Evolutionary conservation across 2,888 invertebrate species (phyloP), one percentile per base, ranked within the genome.

Genomic region (Morpho deidamia): DNA sequence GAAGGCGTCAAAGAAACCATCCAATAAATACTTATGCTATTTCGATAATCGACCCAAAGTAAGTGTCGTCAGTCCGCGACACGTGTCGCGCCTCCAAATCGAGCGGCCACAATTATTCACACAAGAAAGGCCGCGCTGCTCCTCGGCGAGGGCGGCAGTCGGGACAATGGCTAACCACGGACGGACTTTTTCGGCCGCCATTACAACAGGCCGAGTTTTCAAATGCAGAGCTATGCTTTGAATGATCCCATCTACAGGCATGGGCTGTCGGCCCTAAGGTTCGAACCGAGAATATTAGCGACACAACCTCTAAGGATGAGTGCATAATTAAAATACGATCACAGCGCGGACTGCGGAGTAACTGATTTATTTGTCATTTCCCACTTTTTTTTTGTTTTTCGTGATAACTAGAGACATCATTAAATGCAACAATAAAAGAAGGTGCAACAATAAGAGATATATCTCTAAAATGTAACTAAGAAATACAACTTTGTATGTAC

Each of bases 11-110:
- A 59, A 59, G 56, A 56, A 59, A 49, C 56, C 44, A 51, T 56
- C 59, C 45, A 56, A 44, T 34, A 43, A 56, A 59, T 54, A 51
- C 77, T 78, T 69, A 73, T 75, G 76, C 70, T 58, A 64, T 60
- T n/a, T 62, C 66, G 68, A 61, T 55, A 59, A 59, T 61, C 54
- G 45, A 34, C 34, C 11, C 11, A n/a, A 40, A 53, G 54, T 54
- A 56, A 55, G 60, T 60, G 60, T 56, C 53, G 44, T 41, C 49
- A 53, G 49, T 50, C 44, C 45, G 37, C 32, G 48, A 62, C 60
- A 62, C 62, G 58, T 62, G 62, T 60, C 23, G 14, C 49, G 54
- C 34, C 43, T 56, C 62, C 62, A 50, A 62, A 62, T 50, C 58
- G 41, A 53, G 58, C 37, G 11, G 45, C 44, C 7, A 45, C 35